Evolutionary conservation across 2,888 invertebrate species (phyloP), one percentile per base, ranked within the genome.

Genomic region (Yponomeuta sedellus): DNA sequence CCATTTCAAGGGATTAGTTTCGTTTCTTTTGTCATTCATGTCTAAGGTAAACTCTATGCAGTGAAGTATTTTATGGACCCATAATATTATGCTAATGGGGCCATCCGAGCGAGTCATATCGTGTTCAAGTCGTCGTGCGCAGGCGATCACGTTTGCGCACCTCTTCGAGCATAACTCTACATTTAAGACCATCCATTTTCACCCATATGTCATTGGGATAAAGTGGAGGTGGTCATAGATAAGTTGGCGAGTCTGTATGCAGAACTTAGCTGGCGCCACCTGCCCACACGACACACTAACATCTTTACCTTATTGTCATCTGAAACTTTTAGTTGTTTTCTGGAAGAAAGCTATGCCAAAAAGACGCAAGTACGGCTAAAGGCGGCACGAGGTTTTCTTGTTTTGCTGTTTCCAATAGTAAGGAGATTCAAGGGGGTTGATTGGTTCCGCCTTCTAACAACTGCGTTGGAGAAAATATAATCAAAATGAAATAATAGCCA

Each of bases 41-140:
- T 52, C 44, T 52, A 52, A 52, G 16, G 44, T 52, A 52, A 52
- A 52, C 44, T 52, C 44, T 52, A 52, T 52, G 44, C 10, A 64
- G 28, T 64, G 64, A 64, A 64, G 56, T 57, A 64, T 64, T 56
- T 64, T 64, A 64, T 57, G 39, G 34, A n/a, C 16, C 64, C 64
- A 64, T 64, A 64, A 56, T 34, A 64, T 64, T 64, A 64, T 64
- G 64, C 57, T 56, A 64, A 64, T 57, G 28, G 5, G 57, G 28
- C 19, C 34, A 25, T 64, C n/a, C 5, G 28, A 64, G 64, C 64
- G 64, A 56, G 64, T 64, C 28, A 64, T 56, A 64, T 56, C 57
- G 57, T 57, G 64, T 57, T 25, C 64, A 19, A n/a, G 22, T 20
- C 39, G 62, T 44, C 22, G 44, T 64, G 20, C 40, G 63, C 44